phyloP scores from a whole-genome alignment of 2,113 vertebrate species.

The Sakesphorus luctuosus region DNA sequence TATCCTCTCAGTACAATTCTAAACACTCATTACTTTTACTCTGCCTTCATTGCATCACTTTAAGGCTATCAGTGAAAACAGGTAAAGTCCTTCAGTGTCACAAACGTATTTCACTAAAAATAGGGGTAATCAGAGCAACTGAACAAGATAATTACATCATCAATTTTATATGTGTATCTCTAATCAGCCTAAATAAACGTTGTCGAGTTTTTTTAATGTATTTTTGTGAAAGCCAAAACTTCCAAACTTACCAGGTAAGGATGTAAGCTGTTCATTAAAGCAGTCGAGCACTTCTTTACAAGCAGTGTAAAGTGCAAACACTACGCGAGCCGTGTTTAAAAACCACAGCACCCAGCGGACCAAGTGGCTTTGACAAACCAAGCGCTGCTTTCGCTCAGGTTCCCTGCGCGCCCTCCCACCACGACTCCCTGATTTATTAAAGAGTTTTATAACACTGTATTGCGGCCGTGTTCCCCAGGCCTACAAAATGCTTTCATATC shows the following conservation, averaged over 20 bases:
- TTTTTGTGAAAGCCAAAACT: background rate
- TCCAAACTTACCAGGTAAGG: background rate
- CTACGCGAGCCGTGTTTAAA: background rate
- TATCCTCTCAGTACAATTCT: background rate
- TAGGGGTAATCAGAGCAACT: background rate
- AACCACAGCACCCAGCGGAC: background rate
- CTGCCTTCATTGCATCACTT: background rate
- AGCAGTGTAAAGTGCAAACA: background rate
- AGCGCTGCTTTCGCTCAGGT: background rate
- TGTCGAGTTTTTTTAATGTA: accelerated
- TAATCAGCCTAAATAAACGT: accelerated
- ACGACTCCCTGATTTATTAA: too few species aligned
- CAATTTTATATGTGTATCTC: background rate
- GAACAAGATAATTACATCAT: background rate
- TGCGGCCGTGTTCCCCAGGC: accelerated
- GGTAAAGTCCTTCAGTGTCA: background rate
- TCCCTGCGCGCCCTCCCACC: background rate
- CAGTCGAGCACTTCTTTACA: background rate
- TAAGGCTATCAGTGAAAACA: accelerated
- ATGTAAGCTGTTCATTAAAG: background rate
- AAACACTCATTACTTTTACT: background rate
- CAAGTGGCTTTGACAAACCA: background rate
- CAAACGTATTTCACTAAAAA: background rate
- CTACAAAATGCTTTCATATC: accelerated
- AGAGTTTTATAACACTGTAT: accelerated